These are phyloP conservation scores for Chelonus formosanus DNA, from an alignment of 2,888 invertebrate species.

Conservation along the genomic window DNA sequence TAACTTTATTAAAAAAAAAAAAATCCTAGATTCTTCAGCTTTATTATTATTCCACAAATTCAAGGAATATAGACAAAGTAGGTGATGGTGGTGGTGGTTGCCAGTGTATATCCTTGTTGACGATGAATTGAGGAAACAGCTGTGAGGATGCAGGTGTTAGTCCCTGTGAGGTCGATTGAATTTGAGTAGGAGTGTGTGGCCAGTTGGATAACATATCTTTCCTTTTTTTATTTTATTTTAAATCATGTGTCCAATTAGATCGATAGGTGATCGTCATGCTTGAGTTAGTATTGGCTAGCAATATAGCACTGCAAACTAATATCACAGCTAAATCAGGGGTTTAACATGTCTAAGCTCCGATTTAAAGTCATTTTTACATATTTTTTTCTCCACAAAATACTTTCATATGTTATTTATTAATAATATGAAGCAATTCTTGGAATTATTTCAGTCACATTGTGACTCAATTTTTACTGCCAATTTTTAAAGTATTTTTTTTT, in stretches of 20 bases:
- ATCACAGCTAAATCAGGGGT: not conserved
- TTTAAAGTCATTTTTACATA: not conserved
- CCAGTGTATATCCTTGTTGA: too few species aligned
- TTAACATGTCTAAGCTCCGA: constrained; percentile 13
- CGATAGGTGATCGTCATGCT: not conserved
- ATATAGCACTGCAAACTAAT: not conserved
- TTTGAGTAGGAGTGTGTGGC: constrained; percentile 56
- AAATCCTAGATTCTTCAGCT: too few species aligned
- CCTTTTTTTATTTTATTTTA: constrained; percentile 13
- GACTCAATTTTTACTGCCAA: too few species aligned
- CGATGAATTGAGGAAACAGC: constrained; percentile 56
- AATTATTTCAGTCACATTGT: too few species aligned
- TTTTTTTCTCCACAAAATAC: not conserved
- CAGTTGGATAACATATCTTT: constrained; percentile 47
- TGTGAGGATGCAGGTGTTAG: constrained; percentile 63
- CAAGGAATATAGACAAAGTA: constrained; percentile 4
- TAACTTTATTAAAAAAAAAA: too few species aligned
- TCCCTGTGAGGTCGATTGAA: constrained; percentile 54
- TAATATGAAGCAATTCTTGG: too few species aligned
- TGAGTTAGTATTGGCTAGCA: not conserved
- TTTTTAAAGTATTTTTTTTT: too few species aligned
- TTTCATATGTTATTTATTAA: not conserved
- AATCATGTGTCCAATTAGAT: too few species aligned
- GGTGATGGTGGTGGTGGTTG: constrained; percentile 18
- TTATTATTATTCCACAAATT: not conserved